These are phyloP conservation scores for Spheniscus mendiculus DNA, from an alignment of 2,113 vertebrate species.

Conservation along the genomic window DNA sequence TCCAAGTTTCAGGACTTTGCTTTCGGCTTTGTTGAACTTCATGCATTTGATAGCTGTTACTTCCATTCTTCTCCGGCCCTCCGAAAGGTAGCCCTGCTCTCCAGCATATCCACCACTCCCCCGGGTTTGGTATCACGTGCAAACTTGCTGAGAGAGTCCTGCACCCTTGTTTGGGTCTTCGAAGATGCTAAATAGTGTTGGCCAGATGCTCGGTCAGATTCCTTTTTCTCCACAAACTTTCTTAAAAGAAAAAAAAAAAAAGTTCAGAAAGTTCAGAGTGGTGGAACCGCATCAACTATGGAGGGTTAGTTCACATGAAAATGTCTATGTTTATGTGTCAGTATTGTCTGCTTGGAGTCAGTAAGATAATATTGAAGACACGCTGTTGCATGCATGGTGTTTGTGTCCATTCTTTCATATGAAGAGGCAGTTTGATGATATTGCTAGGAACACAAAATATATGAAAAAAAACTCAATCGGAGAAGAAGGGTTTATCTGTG, in stretches of 20 bases:
- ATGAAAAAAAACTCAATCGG: accelerated
- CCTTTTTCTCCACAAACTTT: background rate
- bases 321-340: background rate
- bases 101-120: background rate
- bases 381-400: background rate
- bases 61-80: background rate
- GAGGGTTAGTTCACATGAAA: background rate
- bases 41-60: background rate
- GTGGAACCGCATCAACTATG: accelerated
- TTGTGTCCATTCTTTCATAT: background rate
- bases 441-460: background rate
- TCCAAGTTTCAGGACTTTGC: background rate
- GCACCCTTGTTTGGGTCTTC: background rate
- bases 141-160: background rate
- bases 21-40: background rate
- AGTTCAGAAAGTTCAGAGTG: background rate
- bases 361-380: background rate
- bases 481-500: background rate
- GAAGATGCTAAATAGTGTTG: background rate
- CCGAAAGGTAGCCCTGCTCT: background rate
- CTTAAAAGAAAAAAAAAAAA: background rate
- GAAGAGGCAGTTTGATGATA: background rate
- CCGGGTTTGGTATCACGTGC: background rate
- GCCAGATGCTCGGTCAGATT: background rate
- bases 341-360: background rate